A percentile compares a stretch with the other conserved stretches of the same genome.
phyloP scores from a whole-genome alignment of 2,888 invertebrate genomes.

The Lamproptera curius region DNA sequence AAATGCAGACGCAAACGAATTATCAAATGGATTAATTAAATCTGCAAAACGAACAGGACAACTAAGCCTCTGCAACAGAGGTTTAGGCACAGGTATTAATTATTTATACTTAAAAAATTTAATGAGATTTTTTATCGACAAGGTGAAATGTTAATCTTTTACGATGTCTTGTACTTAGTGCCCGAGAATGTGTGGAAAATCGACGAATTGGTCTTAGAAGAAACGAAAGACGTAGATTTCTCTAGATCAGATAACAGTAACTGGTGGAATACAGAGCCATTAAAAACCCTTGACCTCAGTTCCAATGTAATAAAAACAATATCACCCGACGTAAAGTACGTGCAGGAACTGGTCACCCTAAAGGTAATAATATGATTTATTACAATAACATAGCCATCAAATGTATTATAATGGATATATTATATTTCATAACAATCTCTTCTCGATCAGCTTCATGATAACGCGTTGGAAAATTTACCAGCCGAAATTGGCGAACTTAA shows the following conservation, averaged over 20 bases:
- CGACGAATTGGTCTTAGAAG: conserved; percentile 80
- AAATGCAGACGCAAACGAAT: conserved; percentile 82
- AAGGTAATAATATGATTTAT: conserved; percentile 72
- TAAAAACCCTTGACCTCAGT: conserved; percentile 87
- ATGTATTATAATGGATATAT: background rate
- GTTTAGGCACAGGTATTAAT: conserved; percentile 82
- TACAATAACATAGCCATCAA: conserved; percentile 3
- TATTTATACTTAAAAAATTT: background rate
- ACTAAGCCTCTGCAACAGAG: conserved; percentile 87
- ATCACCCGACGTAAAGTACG: conserved; percentile 80
- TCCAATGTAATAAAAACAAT: conserved; percentile 83
- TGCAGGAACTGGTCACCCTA: conserved; percentile 82
- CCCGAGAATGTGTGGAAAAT: conserved; percentile 86
- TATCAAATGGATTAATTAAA: conserved; percentile 85
- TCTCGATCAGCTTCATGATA: conserved; percentile 94
- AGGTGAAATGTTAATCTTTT: conserved; percentile 1
- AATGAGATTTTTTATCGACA: background rate
- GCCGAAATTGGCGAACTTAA: conserved; percentile 84
- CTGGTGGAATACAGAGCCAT: conserved; percentile 92
- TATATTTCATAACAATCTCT: conserved; percentile 27
- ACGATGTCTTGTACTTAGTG: conserved; percentile 70
- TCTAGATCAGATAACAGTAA: conserved; percentile 75
- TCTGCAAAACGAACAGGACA: conserved; percentile 89
- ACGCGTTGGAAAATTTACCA: conserved; percentile 85
- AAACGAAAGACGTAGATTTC: conserved; percentile 80